These are phyloP conservation scores for Myripristis murdjan DNA, from an alignment of 2,797 vertebrate species.

Conservation along the genomic window DNA sequence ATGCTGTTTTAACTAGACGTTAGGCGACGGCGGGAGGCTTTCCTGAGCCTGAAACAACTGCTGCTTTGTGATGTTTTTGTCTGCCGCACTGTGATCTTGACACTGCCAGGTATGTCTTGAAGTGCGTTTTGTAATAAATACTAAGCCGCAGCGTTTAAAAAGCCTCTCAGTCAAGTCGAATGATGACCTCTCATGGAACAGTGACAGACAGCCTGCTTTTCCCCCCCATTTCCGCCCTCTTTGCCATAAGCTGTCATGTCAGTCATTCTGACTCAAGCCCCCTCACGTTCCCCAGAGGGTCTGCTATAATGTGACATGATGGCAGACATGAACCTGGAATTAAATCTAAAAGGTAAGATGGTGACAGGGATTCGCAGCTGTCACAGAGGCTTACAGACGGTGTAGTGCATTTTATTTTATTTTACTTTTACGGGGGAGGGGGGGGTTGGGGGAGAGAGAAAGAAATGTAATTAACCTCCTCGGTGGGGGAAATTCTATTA, in stretches of 20 bases:
- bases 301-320: conserved; percentile 67
- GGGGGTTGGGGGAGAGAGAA: conserved; percentile 27
- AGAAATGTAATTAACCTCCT: conserved; percentile 96
- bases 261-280: conserved; percentile 53
- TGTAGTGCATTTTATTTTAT: conserved; percentile 63
- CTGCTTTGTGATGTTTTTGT: neutral
- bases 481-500: conserved; percentile 95
- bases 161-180: conserved; percentile 21
- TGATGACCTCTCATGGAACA: conserved; percentile 34
- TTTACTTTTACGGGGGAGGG: conserved; percentile 56
- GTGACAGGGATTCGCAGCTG: conserved; percentile 80
- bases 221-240: conserved; percentile 27
- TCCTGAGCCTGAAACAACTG: neutral
- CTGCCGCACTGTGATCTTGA: neutral
- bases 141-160: conserved; percentile 29
- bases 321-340: conserved; percentile 89
- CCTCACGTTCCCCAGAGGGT: conserved; percentile 65
- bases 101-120: conserved; percentile 1
- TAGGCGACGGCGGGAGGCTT: neutral
- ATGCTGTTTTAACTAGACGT: too few species aligned
- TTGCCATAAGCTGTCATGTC: conserved; percentile 55
- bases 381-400: conserved; percentile 77
- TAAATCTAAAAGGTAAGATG: conserved; percentile 87
- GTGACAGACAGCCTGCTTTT: conserved; percentile 39
- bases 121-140: conserved; percentile 30